phyloP scores from a whole-genome alignment of 2,113 vertebrate genomes.

The Phrynosoma blainvillii region DNA sequence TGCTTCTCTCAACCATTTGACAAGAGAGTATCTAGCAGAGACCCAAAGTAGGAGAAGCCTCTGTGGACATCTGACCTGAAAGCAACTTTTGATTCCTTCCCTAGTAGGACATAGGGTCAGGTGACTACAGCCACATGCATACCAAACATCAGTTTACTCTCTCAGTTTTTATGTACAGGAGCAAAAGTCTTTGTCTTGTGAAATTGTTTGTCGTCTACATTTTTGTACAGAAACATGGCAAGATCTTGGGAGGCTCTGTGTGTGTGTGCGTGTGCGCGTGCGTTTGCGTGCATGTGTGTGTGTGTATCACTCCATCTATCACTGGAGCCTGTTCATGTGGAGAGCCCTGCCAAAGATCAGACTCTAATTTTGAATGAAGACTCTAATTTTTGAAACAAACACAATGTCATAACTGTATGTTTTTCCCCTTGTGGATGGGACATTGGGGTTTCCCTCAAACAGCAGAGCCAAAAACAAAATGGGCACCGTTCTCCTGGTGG shows the following conservation, averaged over 20 bases:
- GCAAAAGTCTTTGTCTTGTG: background rate
- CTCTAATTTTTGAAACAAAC: constrained; percentile 32
- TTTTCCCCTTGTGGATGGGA: background rate
- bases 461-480: constrained; percentile 1
- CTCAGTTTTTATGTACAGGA: background rate
- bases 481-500: background rate
- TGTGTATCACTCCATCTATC: background rate
- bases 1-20: background rate
- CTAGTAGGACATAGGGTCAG: no score
- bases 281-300: no score
- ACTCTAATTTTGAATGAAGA: constrained; percentile 41
- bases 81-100: background rate
- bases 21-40: background rate
- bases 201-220: background rate
- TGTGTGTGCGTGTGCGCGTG: background rate
- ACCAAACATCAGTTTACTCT: background rate
- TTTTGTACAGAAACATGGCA: background rate
- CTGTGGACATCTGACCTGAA: background rate
- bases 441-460: background rate
- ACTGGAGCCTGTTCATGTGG: background rate
- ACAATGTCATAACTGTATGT: background rate
- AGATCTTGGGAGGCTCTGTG: background rate
- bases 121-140: background rate
- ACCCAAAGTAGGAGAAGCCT: background rate
- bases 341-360: constrained; percentile 22